A percentile compares a stretch with the other conserved stretches of the same genome.
phyloP scores from a whole-genome alignment of 2,888 invertebrate species.

The Lithophane leautieri region DNA sequence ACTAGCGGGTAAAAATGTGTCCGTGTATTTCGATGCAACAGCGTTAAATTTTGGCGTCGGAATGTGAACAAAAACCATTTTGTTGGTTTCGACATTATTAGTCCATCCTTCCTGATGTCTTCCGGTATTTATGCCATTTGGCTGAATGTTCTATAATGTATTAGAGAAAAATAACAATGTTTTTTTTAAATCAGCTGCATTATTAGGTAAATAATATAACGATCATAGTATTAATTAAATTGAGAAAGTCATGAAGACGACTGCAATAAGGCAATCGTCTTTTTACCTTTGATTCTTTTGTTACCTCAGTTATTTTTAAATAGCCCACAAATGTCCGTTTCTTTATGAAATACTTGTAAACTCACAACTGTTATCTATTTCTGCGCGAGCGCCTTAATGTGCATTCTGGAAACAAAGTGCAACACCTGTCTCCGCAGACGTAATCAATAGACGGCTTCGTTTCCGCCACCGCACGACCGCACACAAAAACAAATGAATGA shows the following conservation, averaged over 20 bases:
- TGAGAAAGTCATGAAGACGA: too few relatives aligned
- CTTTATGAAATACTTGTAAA: neutral
- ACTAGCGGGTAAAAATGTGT: conserved; percentile 33
- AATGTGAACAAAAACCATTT: conserved; percentile 66
- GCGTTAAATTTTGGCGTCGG: conserved; percentile 58
- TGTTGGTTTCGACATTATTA: conserved; percentile 63
- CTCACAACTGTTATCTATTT: conserved; percentile 36
- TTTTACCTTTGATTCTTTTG: neutral
- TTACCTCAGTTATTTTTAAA: neutral
- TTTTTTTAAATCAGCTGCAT: neutral
- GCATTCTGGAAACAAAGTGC: conserved; percentile 45
- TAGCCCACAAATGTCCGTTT: neutral
- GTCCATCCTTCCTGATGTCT: conserved; percentile 65
- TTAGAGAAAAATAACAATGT: conserved; percentile 2
- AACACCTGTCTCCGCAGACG: conserved; percentile 86
- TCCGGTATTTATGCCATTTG: conserved; percentile 67
- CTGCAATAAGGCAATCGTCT: too few relatives aligned
- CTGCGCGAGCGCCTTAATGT: conserved; percentile 54
- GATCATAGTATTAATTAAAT: neutral
- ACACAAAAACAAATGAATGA: conserved; percentile 89
- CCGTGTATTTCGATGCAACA: conserved; percentile 49
- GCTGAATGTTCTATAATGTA: conserved; percentile 29
- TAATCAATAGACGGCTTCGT: conserved; percentile 85
- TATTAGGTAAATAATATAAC: neutral
- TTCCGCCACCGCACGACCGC: conserved; percentile 77